These are phyloP conservation scores for Anthopleura xanthogrammica DNA, from an alignment of 92 coral and sea anemone species.

Conservation along the genomic window DNA sequence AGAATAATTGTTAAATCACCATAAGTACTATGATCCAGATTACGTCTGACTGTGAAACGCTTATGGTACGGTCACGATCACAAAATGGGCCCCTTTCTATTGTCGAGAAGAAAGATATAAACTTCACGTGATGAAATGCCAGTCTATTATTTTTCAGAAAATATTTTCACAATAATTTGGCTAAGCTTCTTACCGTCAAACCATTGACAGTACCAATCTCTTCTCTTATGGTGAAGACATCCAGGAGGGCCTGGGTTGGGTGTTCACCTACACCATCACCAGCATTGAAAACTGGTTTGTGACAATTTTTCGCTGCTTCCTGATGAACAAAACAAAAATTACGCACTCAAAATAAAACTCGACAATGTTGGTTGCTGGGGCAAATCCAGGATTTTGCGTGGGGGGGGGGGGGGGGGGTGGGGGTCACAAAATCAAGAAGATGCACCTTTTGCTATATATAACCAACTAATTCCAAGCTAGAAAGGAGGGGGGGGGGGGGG, in stretches of 20 bases:
- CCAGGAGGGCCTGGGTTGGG: slow-evolving; percentile 97
- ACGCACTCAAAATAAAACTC: not conserved
- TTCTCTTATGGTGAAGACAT: slow-evolving; percentile 96
- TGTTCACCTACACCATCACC: slow-evolving; percentile 99
- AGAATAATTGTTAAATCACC: not conserved
- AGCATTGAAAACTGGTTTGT: slow-evolving; percentile 92
- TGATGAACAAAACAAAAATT: slow-evolving; percentile 13
- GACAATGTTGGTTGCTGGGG: not conserved
- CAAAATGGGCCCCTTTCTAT: too few relatives aligned
- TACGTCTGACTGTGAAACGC: not conserved
- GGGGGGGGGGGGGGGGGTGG: too few relatives aligned
- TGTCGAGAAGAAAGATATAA: too few relatives aligned
- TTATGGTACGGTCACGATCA: not conserved
- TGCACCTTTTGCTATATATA: too few relatives aligned
- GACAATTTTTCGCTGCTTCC: slow-evolving; percentile 91
- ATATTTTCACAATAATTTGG: too few relatives aligned
- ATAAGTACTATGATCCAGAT: not conserved
- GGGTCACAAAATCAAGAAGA: too few relatives aligned
- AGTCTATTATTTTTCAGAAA: too few relatives aligned
- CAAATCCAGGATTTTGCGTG: too few relatives aligned
- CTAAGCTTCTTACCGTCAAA: slow-evolving; percentile 61
- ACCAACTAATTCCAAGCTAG: too few relatives aligned
- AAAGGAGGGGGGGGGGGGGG: too few relatives aligned
- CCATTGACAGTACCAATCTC: slow-evolving; percentile 99
- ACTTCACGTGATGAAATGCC: too few relatives aligned